Evolutionary conservation across 2,888 invertebrate genomes (phyloP).

Genomic region (Conus canariensis): DNA sequence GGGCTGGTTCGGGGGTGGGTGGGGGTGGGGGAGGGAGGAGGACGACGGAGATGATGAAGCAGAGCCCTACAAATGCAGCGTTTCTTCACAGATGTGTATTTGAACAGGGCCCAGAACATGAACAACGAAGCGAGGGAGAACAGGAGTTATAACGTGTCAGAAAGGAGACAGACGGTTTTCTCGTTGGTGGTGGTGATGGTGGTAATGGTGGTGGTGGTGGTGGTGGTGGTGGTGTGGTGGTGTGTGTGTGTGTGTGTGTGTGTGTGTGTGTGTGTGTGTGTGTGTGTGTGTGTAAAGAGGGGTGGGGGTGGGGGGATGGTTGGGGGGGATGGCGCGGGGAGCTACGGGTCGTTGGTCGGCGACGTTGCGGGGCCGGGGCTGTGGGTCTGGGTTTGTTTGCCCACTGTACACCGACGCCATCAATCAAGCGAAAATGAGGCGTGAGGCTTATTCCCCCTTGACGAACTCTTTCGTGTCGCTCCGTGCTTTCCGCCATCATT

Average conservation of each 20-base stretch:
- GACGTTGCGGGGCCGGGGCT: constrained; percentile 24
- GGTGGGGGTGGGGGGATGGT: background rate
- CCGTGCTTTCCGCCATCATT: constrained; percentile 29
- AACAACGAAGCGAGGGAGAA: constrained; percentile 28
- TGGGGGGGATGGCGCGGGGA: background rate
- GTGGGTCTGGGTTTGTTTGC: constrained; percentile 27
- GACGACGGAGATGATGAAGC: background rate
- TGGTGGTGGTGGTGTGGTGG: background rate
- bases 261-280: background rate
- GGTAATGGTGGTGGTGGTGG: too few relatives aligned
- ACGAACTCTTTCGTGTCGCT: constrained; percentile 38
- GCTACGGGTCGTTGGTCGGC: constrained; percentile 33
- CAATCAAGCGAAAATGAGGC: constrained; percentile 45
- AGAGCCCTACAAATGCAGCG: background rate
- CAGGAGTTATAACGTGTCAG: background rate
- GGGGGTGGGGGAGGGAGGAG: background rate
- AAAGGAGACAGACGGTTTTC: constrained; percentile 10
- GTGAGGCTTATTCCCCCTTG: constrained; percentile 42
- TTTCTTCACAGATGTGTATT: constrained; percentile 12
- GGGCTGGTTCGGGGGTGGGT: too few relatives aligned
- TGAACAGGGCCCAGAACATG: constrained; percentile 6
- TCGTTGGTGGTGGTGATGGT: background rate
- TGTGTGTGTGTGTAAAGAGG: background rate
- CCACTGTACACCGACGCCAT: constrained; percentile 33
- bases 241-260: background rate